Evolutionary conservation across 2,113 vertebrate genomes (phyloP).

Genomic region (Eubucco bourcierii): DNA sequence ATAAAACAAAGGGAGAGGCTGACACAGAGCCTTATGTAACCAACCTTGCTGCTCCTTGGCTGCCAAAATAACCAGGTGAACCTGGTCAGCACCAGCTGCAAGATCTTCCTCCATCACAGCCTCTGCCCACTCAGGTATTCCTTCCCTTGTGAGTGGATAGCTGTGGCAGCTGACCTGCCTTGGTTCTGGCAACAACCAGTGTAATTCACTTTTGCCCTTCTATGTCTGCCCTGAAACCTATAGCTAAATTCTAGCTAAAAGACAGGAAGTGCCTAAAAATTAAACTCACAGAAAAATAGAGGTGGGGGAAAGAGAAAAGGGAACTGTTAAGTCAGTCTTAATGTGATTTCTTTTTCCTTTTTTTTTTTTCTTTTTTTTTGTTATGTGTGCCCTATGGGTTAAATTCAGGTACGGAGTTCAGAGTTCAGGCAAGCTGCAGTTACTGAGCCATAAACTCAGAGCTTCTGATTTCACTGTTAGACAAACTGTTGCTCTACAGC

Average conservation of each 20-base stretch:
- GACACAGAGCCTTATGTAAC: neutral
- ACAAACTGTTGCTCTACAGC: neutral
- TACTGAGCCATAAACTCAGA: neutral
- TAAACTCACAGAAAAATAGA: neutral
- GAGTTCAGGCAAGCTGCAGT: neutral
- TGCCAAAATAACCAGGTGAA: neutral
- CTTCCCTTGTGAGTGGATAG: fast-evolving
- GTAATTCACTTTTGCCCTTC: neutral
- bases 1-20: neutral
- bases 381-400: neutral
- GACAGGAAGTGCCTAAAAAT: neutral
- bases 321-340: neutral
- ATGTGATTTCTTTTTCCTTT: neutral
- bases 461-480: neutral
- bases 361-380: neutral
- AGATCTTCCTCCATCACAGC: neutral
- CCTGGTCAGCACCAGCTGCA: neutral
- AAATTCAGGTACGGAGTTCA: neutral
- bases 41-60: neutral
- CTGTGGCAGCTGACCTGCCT: neutral
- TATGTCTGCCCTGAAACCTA: neutral
- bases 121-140: neutral
- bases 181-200: no score
- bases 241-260: neutral
- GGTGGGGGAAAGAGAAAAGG: neutral